A percentile compares a stretch with the other conserved stretches of the same genome.
phyloP scores from a whole-genome alignment of 1,140 invertebrate species.

The Caenorhabditis tropicalis region DNA sequence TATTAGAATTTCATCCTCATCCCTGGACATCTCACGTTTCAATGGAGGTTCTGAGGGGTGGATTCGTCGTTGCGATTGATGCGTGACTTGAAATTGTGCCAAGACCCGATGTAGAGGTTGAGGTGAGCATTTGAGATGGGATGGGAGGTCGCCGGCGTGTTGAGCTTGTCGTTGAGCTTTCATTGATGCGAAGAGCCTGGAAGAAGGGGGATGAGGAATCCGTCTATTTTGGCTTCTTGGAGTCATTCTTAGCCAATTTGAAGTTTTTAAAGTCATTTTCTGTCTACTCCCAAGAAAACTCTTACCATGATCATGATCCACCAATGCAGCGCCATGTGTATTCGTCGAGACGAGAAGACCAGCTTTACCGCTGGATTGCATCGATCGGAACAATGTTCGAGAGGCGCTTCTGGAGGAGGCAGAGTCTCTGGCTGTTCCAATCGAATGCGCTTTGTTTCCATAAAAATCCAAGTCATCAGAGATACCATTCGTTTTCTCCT shows the following conservation, averaged over 20 bases:
- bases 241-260: not conserved
- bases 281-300: not conserved
- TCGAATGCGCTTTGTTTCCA: constrained; percentile 23
- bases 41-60: not conserved
- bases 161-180: constrained; percentile 1
- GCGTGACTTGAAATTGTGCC: constrained; percentile 9
- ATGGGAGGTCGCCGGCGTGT: constrained; percentile 8
- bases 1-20: not conserved
- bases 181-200: not conserved
- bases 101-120: constrained; percentile 3
- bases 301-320: constrained; percentile 39
- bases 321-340: not conserved
- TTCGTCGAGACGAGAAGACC: not conserved
- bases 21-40: not conserved
- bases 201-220: no score
- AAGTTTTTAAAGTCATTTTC: no score
- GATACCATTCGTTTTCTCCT: not conserved
- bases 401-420: constrained; percentile 52
- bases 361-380: constrained; percentile 47
- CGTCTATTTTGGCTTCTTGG: not conserved
- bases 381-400: constrained; percentile 48
- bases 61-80: not conserved
- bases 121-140: constrained; percentile 23
- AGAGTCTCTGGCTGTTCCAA: constrained; percentile 47
- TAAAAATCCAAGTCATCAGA: constrained; percentile 36